Evolutionary conservation across 2,113 vertebrate species (phyloP).

Genomic region (Columba livia): DNA sequence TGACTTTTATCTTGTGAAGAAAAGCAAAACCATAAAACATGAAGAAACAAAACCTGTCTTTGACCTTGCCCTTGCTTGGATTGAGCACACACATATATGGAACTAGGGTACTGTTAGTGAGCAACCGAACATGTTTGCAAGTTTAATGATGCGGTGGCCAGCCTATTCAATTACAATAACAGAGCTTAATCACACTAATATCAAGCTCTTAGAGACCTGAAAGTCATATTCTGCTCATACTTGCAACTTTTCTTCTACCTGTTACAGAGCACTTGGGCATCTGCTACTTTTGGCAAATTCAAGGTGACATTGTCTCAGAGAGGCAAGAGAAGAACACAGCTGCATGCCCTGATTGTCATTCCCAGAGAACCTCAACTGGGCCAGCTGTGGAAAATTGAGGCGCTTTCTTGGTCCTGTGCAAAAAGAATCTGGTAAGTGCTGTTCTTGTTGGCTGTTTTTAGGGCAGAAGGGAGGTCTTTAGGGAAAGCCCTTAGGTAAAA

Average conservation of each 20-base stretch:
- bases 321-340: background rate
- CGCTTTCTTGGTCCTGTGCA: background rate
- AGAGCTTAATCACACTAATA: background rate
- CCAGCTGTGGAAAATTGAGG: background rate
- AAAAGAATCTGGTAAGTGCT: background rate
- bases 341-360: background rate
- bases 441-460: background rate
- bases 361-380: background rate
- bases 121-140: background rate
- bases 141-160: background rate
- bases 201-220: background rate
- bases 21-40: slow-evolving; percentile 38
- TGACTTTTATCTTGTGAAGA: slow-evolving; percentile 54
- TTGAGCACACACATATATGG: background rate
- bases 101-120: slow-evolving; percentile 15
- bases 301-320: background rate
- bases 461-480: background rate
- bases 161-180: background rate
- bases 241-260: background rate
- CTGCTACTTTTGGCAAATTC: background rate
- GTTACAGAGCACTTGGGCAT: background rate
- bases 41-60: slow-evolving; percentile 20
- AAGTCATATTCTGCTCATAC: background rate
- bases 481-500: background rate
- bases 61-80: slow-evolving; percentile 22